Evolutionary conservation across 1,140 invertebrate genomes (phyloP).

Genomic region (Maconellicoccus hirsutus): DNA sequence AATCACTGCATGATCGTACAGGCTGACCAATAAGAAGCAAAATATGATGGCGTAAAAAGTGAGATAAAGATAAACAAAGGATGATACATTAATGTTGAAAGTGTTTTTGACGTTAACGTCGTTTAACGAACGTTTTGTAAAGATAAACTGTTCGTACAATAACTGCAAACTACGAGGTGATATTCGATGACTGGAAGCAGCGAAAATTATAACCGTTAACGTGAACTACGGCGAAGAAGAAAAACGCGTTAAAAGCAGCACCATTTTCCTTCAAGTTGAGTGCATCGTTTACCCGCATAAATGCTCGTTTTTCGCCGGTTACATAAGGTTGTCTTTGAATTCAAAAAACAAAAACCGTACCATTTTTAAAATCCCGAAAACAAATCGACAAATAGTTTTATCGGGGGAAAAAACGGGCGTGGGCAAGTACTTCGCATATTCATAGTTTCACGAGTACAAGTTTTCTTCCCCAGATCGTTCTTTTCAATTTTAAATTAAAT

Average conservation of each 20-base stretch:
- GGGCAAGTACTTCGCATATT: not conserved
- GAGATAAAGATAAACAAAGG: not conserved
- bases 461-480: too few relatives aligned
- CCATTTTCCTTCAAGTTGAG: not conserved
- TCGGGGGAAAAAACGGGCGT: not conserved
- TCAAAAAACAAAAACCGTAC: not conserved
- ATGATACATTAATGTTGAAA: constrained; percentile 1
- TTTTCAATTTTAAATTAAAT: too few relatives aligned
- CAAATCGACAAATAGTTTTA: not conserved
- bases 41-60: not conserved
- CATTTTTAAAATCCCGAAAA: not conserved
- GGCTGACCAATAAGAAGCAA: not conserved
- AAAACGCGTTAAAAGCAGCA: not conserved
- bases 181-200: not conserved
- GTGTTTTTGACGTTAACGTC: not conserved
- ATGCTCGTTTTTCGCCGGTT: not conserved
- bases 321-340: not conserved
- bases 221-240: not conserved
- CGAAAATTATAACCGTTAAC: not conserved
- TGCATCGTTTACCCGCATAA: not conserved
- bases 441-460: not conserved
- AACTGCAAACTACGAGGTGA: not conserved
- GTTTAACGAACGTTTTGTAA: not conserved
- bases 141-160: not conserved
- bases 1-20: too few relatives aligned